Base-by-base conservation (phyloP, 2,888 invertebrate species). In the Machimus atricapillus region DNA sequence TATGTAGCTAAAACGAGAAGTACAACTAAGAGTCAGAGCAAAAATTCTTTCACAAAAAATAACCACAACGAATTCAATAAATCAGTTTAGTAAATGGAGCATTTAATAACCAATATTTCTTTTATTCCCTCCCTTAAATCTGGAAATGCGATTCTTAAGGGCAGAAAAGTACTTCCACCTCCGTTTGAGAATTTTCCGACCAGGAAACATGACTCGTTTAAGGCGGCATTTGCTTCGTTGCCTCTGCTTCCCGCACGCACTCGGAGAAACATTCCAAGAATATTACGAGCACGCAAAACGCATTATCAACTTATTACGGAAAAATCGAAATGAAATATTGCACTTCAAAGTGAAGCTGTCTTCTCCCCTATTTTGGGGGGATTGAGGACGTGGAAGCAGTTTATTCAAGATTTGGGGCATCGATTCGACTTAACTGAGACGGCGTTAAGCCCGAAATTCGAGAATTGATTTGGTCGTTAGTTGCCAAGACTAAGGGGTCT, bases 271-370 rank as follows among this genome's bases (percentile, higher is more conserved):
- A 79, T 79, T 79, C 79, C 79, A 79, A 79, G 79, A 23, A 79
- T 52, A 79, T 79, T 79, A 79, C 23, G 79, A 52, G 40, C 79
- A 79, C 79, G 79, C 79, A 79, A 46, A 52, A 52, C 46, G 52
- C 52, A 23, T 46, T 52, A 79, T 66, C 27, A 66, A 66, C 66
- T 66, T 66, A 66, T 66, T 66, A 66, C 66, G 66, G 66, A 66
- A 23, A 66, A 66, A 66, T 66, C 27, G 66, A 66, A 66, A 12
- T 66, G 19, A 66, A 66, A 23, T 66, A 19, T 66, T 66, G 12
- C 66, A 66, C 66, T 66, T 23, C 66, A 58, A 58, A 58, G 58
- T 58, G 23, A 2, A 8, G 58, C 58, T 23, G 58, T 23, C 58
- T 19, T n/a, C 16, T 58, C 12, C 66, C 66, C 66, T 66, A 27